Conservation (phyloP, 1,140 invertebrate species). For the Drosophila sp. region DNA sequence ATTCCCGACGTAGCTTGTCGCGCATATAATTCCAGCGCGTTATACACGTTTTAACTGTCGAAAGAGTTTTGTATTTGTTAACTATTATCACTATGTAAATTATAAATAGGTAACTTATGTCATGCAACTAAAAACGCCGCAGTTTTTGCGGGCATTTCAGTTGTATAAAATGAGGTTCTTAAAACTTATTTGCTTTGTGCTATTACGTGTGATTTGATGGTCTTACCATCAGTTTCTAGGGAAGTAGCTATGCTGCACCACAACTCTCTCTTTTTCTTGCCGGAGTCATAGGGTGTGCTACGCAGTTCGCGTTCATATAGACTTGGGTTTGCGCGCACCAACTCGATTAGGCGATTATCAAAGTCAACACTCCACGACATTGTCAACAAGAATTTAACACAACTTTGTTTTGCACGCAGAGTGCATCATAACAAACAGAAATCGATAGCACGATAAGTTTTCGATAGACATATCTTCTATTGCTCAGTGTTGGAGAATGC, state of each 20-base stretch:
- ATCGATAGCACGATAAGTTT: constrained; percentile 16
- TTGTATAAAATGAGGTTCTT: no score
- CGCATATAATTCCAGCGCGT: constrained; percentile 67
- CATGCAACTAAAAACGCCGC: no score
- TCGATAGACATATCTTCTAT: neutral
- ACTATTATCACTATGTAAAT: no score
- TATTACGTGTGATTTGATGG: no score
- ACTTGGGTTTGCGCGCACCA: constrained; percentile 66
- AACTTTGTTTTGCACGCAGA: constrained; percentile 14
- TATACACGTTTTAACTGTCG: constrained; percentile 56
- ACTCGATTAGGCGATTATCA: constrained; percentile 61
- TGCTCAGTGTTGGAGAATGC: constrained; percentile 24
- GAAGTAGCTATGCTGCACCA: constrained; percentile 74
- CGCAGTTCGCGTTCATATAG: constrained; percentile 59
- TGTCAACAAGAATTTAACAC: constrained; percentile 17
- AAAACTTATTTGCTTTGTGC: no score
- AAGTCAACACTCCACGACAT: constrained; percentile 46
- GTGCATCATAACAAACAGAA: constrained; percentile 41
- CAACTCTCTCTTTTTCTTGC: constrained; percentile 60
- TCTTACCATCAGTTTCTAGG: constrained; percentile 62
- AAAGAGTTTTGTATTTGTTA: neutral
- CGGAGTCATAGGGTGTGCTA: constrained; percentile 54
- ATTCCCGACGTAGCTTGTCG: constrained; percentile 53
- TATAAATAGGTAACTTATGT: no score
- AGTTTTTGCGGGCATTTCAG: no score